Conservation (phyloP, 2,888 invertebrate species). For the Machimus rusticus region DNA sequence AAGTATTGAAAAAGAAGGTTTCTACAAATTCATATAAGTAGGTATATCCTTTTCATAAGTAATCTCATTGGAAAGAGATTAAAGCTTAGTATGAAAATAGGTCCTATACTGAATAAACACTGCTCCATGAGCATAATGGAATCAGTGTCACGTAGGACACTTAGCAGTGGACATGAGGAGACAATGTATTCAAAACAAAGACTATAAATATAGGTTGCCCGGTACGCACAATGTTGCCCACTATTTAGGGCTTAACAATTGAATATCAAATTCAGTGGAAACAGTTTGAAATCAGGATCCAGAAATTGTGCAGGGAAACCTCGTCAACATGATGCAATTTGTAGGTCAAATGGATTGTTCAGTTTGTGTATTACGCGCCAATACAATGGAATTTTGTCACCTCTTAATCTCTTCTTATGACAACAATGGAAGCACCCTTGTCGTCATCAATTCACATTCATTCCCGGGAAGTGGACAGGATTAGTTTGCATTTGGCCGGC, state of each 20-base stretch:
- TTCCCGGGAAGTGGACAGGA: neutral
- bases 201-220: neutral
- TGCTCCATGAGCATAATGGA: no score
- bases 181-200: neutral
- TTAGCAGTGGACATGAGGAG: neutral
- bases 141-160: neutral
- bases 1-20: no score
- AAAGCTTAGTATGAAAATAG: no score
- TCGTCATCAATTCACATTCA: neutral
- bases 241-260: neutral
- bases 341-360: neutral
- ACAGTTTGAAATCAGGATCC: neutral
- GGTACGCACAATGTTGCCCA: neutral
- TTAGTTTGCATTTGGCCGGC: neutral
- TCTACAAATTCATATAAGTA: no score
- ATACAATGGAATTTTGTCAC: neutral
- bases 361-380: neutral
- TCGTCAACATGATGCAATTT: neutral
- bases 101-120: no score
- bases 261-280: neutral
- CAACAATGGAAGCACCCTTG: neutral
- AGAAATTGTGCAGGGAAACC: neutral
- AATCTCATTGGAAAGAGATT: no score
- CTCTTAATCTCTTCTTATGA: neutral
- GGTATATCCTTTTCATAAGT: no score